Evolutionary conservation across 2,113 vertebrate species (phyloP), one percentile per base, ranked within the genome.

Genomic region (Mus pahari): DNA sequence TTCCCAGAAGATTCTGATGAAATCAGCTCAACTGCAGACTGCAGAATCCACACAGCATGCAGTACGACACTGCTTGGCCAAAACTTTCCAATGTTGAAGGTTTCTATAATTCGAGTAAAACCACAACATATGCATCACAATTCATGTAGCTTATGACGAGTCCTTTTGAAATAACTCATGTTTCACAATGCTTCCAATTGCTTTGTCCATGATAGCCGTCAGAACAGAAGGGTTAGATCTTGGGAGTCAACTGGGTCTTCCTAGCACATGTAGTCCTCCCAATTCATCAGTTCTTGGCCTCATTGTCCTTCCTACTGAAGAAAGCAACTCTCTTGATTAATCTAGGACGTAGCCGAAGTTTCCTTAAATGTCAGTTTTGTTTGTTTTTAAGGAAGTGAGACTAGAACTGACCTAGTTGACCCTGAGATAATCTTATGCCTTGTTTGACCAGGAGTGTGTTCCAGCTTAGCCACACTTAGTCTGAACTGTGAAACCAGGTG

Each of bases 61-160:
- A 71, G 79, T 5, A 1, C 50, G 79, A 3, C n/a, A 42, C 36
- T 58, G 31, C 17, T 58, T 90, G 83, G 71, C 53, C 62, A 89
- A 94, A 95, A 84, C 36, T 60, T 17, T 78, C 70, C 55, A 83
- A 13, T 68, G 86, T 94, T 94, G n/a, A 91, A 90, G 64, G 88
- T 66, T 94, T 95, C 79, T 95, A 45, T 31, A 93, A 81, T 87
- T 75, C 62, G 83, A 93, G 92, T 75, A 55, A 95, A 98, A 93
- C 92, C 93, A 97, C 96, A 93, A 39, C 39, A 92, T 82, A 77
- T 95, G 60, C 92, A 96, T 95, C 91, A 81, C 78, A 64, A 36
- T 86, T 73, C 39, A 2, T 68, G 89, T 28, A 75, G 84, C 53
- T 95, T 91, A 88, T 68, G 81, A 62, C 6, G 11, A 60, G 50